Conservation (phyloP, 2,113 vertebrate genomes). For the Hemiscyllium ocellatum region DNA sequence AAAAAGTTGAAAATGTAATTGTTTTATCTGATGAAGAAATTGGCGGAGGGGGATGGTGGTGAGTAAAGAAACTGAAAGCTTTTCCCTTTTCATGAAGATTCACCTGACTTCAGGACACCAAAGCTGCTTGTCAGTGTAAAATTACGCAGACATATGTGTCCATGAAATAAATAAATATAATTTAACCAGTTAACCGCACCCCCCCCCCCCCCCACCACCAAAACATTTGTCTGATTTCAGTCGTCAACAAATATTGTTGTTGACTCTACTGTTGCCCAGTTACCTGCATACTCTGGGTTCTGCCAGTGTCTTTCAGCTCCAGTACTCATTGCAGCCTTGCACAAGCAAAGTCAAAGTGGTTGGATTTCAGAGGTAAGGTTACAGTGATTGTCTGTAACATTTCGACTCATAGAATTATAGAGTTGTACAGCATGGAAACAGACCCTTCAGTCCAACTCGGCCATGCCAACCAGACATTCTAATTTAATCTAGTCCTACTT, state of each 20-base stretch:
- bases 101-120: background rate
- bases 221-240: background rate
- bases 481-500: too few relatives aligned
- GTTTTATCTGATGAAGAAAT: background rate
- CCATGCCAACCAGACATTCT: too few relatives aligned
- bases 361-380: background rate
- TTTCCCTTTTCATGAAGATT: background rate
- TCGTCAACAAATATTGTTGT: background rate
- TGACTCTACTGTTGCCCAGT: background rate
- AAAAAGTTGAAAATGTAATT: background rate
- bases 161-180: background rate
- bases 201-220: too few relatives aligned
- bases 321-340: background rate
- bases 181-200: background rate
- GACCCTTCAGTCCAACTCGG: too few relatives aligned
- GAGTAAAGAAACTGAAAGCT: background rate
- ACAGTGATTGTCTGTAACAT: background rate
- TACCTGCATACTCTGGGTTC: background rate
- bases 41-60: background rate
- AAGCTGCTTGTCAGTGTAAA: background rate
- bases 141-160: background rate
- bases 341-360: background rate
- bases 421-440: too few relatives aligned
- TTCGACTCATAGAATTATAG: too few relatives aligned
- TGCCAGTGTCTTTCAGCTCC: background rate